These are phyloP conservation scores for Epiblema foenella DNA, from an alignment of 2,888 invertebrate species.

Conservation along the genomic window DNA sequence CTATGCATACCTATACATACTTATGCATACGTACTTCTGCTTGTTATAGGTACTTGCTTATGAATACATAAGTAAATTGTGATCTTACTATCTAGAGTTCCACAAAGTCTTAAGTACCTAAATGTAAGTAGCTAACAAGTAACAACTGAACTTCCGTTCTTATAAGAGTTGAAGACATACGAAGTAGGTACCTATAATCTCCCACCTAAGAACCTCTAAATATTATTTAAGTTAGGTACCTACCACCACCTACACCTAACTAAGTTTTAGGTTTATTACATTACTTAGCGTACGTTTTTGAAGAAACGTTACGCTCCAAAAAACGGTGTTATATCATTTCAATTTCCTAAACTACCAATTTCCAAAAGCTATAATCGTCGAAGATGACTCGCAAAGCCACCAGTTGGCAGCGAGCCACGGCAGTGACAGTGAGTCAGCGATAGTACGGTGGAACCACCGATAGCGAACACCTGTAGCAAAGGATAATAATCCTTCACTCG, in stretches of 20 bases:
- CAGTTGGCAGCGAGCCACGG: conserved; percentile 74
- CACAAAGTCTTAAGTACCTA: no score
- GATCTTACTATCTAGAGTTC: no score
- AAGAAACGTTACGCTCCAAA: background rate
- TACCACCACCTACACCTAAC: no score
- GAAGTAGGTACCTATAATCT: background rate
- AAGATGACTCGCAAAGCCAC: conserved; percentile 68
- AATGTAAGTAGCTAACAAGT: no score
- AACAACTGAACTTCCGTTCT: no score
- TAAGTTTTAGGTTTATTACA: background rate
- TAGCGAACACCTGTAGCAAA: conserved; percentile 5
- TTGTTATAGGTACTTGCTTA: no score
- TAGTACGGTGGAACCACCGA: conserved; percentile 56
- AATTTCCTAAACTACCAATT: conserved; percentile 12
- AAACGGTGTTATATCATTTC: background rate
- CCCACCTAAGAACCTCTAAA: background rate
- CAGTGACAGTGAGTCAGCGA: conserved; percentile 76
- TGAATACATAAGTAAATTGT: no score
- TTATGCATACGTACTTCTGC: no score
- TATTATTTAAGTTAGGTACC: no score
- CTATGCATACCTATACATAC: no score
- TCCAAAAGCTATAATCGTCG: conserved; percentile 61
- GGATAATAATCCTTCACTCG: conserved; percentile 10
- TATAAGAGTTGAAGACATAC: background rate
- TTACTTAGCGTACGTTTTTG: background rate